phyloP scores from a whole-genome alignment of 2,113 vertebrate species.

The Bettongia penicillata region DNA sequence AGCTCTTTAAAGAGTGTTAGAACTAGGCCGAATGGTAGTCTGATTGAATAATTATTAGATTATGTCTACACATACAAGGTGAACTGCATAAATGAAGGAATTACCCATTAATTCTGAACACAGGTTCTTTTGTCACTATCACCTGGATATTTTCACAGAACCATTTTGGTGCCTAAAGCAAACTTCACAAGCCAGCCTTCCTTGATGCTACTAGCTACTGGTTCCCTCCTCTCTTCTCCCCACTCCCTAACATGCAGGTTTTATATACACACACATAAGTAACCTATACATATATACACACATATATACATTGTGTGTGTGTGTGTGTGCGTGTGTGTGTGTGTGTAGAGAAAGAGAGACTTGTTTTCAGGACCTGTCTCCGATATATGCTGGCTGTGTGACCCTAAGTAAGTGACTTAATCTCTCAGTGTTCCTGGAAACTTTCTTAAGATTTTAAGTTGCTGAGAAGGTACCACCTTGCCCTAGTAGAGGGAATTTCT shows the following conservation, averaged over 20 bases:
- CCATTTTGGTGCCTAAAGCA: background rate
- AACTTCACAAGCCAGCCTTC: background rate
- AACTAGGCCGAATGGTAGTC: background rate
- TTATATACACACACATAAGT: no score
- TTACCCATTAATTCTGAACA: background rate
- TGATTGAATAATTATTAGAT: background rate
- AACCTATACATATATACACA: no score
- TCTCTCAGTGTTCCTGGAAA: background rate
- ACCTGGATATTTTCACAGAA: background rate
- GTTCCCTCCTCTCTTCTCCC: background rate
- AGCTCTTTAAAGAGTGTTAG: background rate
- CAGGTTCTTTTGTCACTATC: background rate
- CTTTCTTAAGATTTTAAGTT: background rate
- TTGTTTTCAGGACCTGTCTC: background rate
- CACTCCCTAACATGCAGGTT: background rate
- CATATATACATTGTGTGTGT: no score
- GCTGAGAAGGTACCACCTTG: background rate
- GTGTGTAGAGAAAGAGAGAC: background rate
- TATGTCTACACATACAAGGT: conserved; percentile 6
- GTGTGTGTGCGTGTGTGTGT: no score
- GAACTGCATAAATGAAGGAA: conserved; percentile 29
- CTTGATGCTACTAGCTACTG: background rate
- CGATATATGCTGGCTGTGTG: background rate
- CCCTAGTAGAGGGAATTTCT: background rate
- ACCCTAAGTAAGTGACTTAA: background rate